phyloP scores from a whole-genome alignment of 37 sponge, comb jelly and placozoan genomes.

The Hexactinellida sp. region DNA sequence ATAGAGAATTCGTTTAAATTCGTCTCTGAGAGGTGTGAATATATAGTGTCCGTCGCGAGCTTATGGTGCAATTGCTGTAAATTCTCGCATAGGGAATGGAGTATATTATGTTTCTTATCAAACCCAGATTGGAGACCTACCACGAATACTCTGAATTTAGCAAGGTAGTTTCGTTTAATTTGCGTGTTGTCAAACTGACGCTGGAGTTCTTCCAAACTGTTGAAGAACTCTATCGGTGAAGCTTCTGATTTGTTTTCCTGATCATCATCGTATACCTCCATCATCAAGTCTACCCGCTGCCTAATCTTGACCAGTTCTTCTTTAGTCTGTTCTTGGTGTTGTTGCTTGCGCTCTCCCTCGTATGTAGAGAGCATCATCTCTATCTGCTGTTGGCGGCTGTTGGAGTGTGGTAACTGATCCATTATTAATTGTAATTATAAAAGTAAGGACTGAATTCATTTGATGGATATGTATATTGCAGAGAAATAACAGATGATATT shows the following conservation, averaged over 20 bases:
- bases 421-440: background rate
- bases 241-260: background rate
- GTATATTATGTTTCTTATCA: background rate
- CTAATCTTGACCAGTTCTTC: background rate
- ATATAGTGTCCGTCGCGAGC: background rate
- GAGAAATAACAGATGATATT: background rate
- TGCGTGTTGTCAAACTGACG: background rate
- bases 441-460: background rate
- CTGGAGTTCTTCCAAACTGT: background rate
- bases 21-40: background rate
- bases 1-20: background rate
- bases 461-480: background rate
- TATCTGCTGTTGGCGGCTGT: background rate
- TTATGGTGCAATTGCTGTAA: background rate
- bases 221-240: background rate
- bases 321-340: background rate
- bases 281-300: background rate
- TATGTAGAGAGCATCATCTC: background rate
- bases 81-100: background rate
- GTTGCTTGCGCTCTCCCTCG: background rate
- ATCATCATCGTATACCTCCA: background rate
- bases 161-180: background rate
- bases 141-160: background rate
- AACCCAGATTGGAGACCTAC: background rate
- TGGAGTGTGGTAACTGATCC: background rate